Evolutionary conservation across 2,797 vertebrate genomes (phyloP).

Genomic region (Phaenicophaeus curvirostris): DNA sequence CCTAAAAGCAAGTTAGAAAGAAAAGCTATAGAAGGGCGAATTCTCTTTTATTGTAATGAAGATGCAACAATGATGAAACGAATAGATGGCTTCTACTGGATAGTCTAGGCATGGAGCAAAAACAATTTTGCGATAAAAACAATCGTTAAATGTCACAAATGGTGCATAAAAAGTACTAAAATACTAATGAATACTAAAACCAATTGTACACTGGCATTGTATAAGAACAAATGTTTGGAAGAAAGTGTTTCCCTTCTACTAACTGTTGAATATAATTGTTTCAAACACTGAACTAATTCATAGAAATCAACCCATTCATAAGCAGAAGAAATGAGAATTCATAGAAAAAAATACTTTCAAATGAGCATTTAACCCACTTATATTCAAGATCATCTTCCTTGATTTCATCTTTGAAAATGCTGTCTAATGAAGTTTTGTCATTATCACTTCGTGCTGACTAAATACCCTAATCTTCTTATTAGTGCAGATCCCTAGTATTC

Average conservation of each 20-base stretch:
- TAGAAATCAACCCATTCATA: neutral
- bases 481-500: conserved; percentile 28
- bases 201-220: neutral
- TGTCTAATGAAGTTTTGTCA: conserved; percentile 53
- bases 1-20: neutral
- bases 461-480: conserved; percentile 63
- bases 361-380: neutral
- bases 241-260: neutral
- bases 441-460: conserved; percentile 60
- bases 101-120: neutral
- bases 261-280: neutral
- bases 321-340: neutral
- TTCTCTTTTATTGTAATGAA: neutral
- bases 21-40: neutral
- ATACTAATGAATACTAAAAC: neutral
- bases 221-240: neutral
- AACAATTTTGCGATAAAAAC: neutral
- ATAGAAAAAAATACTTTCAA: neutral
- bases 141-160: neutral
- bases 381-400: conserved; percentile 7
- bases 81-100: neutral
- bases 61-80: neutral
- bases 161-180: neutral
- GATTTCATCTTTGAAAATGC: conserved; percentile 55
- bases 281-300: neutral